Base-by-base conservation (phyloP, 2,888 invertebrate genomes). In the Drosophila sordidapex region DNA sequence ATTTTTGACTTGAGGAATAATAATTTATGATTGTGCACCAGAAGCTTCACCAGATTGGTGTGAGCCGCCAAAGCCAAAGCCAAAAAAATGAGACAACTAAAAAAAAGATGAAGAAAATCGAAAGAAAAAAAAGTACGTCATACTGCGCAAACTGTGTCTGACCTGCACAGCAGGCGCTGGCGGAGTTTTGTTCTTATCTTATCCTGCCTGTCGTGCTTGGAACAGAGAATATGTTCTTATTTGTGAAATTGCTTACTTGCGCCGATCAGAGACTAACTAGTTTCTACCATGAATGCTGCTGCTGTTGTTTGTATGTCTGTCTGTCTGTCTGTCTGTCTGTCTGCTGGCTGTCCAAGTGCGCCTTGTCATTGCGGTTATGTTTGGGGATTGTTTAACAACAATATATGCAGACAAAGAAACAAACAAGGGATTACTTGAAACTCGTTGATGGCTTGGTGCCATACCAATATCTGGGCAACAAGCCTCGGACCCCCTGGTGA, bases 181-280 rank as follows among this genome's bases (percentile, higher is more conserved):
- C 74, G 74, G 75, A 85, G 74, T 76, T 76, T 65, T 48, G 85
- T 74, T 87, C 78, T 82, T 82, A 86, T 86, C 83, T 83, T 67
- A 76, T 83, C 65, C 67, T 70, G 52, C 38, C 79, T 78, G 79
- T 78, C 79, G 79, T 79, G 76, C 65, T 54, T 63, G 72, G 65
- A 72, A 76, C 76, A 66, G 46, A 65, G 78, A 79, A 63, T 78
- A 78, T 78, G 78, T 82, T 78, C 87, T 87, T 87, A 87, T 87
- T 84, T 84, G 84, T 87, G 87, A 84, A 84, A 85, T 87, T 84
- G 84, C 85, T 84, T 84, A 87, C 83, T 87, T 87, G 74, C 63
- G 58, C 71, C 64, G 87, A 88, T 84, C 87, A 63, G 82, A 56
- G 54, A 74, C 79, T 76, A 77, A 86, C 79, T 82, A 78, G 81